A percentile compares a stretch with the other conserved stretches of the same genome.
phyloP scores from a whole-genome alignment of 1,140 invertebrate genomes.

The Saccostrea cuccullata region DNA sequence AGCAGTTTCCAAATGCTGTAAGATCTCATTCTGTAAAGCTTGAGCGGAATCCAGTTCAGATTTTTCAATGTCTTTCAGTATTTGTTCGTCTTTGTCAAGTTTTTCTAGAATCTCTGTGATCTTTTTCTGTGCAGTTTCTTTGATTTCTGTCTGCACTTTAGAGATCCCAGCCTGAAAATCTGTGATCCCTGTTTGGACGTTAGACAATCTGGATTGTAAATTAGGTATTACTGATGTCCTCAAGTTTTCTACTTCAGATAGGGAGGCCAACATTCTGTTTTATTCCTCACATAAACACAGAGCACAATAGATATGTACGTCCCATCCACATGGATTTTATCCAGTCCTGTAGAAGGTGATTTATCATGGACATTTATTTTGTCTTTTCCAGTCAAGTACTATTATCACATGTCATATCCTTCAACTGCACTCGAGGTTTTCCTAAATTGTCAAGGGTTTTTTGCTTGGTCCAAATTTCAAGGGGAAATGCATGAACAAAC shows the following conservation, averaged over 20 bases:
- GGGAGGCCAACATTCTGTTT: not conserved
- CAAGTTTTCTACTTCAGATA: not conserved
- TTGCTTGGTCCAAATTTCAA: no score
- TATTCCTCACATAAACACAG: not conserved
- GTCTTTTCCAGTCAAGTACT: no score
- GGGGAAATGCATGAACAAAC: no score
- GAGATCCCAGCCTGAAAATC: not conserved
- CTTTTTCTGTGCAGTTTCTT: not conserved
- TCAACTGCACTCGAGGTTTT: no score
- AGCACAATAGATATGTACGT: not conserved
- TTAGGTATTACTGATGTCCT: not conserved
- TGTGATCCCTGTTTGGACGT: not conserved
- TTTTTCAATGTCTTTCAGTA: not conserved
- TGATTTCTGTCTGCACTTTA: not conserved
- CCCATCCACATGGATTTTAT: not conserved
- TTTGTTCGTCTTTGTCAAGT: conserved; percentile 21
- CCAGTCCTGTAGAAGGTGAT: no score
- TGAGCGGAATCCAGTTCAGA: not conserved
- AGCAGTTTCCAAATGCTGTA: not conserved
- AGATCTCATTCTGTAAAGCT: not conserved
- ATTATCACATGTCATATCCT: no score
- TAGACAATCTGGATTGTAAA: not conserved
- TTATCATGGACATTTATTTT: no score
- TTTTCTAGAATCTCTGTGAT: conserved; percentile 31
- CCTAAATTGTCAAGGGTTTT: no score